phyloP scores from a whole-genome alignment of 2,888 invertebrate species.

The Mimumesa dahlbomi region DNA sequence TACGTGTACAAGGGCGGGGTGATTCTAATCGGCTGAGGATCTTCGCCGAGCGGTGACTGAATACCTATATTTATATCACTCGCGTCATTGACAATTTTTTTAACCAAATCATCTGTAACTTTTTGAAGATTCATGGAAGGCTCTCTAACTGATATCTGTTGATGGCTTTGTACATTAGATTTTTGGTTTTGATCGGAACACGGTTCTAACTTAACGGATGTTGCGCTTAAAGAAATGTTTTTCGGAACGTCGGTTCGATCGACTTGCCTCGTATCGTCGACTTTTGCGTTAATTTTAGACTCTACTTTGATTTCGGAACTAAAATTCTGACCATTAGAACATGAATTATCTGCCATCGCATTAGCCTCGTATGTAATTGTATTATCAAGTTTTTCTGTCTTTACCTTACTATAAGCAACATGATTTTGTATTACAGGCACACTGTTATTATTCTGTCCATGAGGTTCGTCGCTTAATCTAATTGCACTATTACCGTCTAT shows the following conservation, averaged over 20 bases:
- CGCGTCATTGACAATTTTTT: conserved; percentile 71
- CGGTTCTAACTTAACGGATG: conserved; percentile 56
- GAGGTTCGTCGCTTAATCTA: conserved; percentile 69
- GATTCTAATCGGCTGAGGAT: conserved; percentile 87
- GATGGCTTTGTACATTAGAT: conserved; percentile 72
- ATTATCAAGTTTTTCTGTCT: conserved; percentile 63
- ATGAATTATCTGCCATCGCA: conserved; percentile 46
- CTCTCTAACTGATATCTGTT: conserved; percentile 59
- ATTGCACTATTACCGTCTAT: conserved; percentile 64
- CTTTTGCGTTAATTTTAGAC: conserved; percentile 59
- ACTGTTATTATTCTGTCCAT: conserved; percentile 73
- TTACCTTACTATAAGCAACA: conserved; percentile 70
- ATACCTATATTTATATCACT: conserved; percentile 65
- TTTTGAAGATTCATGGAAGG: conserved; percentile 67
- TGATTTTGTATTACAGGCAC: conserved; percentile 77
- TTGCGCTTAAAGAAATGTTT: conserved; percentile 46
- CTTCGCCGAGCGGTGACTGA: conserved; percentile 79
- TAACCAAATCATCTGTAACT: conserved; percentile 72
- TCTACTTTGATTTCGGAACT: conserved; percentile 65
- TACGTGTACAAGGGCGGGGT: conserved; percentile 90
- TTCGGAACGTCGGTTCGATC: conserved; percentile 50
- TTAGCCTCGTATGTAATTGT: conserved; percentile 48
- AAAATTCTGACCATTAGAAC: conserved; percentile 57
- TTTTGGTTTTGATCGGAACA: conserved; percentile 73
- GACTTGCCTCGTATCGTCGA: conserved; percentile 65